Percentiles rank a stretch among this genome's conserved stretches.
Conservation (phyloP, 2,888 invertebrate genomes). For the Dorcus hopei region DNA sequence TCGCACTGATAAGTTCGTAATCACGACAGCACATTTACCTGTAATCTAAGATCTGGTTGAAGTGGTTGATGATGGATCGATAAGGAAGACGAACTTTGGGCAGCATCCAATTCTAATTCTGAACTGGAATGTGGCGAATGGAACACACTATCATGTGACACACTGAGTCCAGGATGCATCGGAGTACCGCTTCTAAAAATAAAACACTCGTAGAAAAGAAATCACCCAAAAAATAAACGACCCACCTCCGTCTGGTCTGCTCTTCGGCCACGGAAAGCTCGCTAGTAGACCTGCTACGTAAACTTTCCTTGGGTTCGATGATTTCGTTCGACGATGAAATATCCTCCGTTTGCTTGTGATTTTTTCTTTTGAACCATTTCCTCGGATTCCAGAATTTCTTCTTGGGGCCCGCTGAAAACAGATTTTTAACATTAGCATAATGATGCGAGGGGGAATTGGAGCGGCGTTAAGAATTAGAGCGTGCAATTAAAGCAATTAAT, state of each 20-base stretch:
- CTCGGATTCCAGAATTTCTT: conserved; percentile 64
- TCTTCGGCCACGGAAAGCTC: conserved; percentile 63
- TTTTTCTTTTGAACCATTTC: conserved; percentile 52
- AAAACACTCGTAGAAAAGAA: not conserved
- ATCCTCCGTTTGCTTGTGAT: conserved; percentile 48
- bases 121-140: conserved; percentile 64
- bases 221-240: conserved; percentile 7
- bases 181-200: conserved; percentile 44
- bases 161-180: conserved; percentile 62
- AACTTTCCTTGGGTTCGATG: conserved; percentile 42
- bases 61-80: conserved; percentile 46
- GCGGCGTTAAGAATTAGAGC: not conserved
- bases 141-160: conserved; percentile 90
- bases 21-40: conserved; percentile 32
- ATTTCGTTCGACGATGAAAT: conserved; percentile 49
- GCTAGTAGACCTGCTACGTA: conserved; percentile 58
- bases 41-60: conserved; percentile 42
- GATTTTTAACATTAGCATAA: conserved; percentile 1
- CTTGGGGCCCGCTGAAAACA: conserved; percentile 45
- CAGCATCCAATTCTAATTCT: conserved; percentile 52
- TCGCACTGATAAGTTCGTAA: not conserved
- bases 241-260: conserved; percentile 57
- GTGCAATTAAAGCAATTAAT: not conserved
- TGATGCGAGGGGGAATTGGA: not conserved
- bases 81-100: conserved; percentile 48